A percentile compares a stretch with the other conserved stretches of the same genome.
phyloP scores from a whole-genome alignment of 2,113 vertebrate genomes.

The Acrocephalus arundinaceus region DNA sequence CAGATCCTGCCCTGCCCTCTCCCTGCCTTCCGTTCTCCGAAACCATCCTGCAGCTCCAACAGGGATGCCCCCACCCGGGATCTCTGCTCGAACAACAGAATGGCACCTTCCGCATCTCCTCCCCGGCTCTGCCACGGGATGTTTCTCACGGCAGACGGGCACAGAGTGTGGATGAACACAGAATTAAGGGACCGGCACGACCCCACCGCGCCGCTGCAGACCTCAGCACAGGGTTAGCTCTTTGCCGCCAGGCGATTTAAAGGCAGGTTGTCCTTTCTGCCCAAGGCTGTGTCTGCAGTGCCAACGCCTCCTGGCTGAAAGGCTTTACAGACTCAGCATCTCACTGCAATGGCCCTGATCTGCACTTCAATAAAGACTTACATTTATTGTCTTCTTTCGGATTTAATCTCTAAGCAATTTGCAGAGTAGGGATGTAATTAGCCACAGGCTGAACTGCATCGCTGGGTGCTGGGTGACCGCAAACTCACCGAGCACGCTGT shows the following conservation, averaged over 20 bases:
- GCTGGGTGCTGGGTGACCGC: background rate
- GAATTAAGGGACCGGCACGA: background rate
- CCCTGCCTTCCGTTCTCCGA: background rate
- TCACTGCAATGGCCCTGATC: background rate
- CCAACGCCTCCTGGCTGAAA: rapidly evolving
- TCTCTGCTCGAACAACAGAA: background rate
- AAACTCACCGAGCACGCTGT: background rate
- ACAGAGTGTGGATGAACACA: rapidly evolving
- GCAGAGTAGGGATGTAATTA: background rate
- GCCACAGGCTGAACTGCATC: background rate
- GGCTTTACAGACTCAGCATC: background rate
- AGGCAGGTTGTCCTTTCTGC: background rate
- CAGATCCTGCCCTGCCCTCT: background rate
- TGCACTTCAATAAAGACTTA: background rate
- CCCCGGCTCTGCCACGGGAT: background rate
- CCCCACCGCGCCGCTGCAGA: background rate
- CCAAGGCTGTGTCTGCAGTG: background rate
- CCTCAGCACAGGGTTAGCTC: background rate
- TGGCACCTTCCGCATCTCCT: background rate
- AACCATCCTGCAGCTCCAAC: background rate
- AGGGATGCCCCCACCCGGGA: background rate
- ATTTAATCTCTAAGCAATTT: background rate
- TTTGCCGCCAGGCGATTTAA: background rate
- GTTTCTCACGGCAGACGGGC: background rate
- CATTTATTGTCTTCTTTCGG: background rate